Evolutionary conservation across 2,888 invertebrate species (phyloP).

Genomic region (Caenorhabditis imperialis): DNA sequence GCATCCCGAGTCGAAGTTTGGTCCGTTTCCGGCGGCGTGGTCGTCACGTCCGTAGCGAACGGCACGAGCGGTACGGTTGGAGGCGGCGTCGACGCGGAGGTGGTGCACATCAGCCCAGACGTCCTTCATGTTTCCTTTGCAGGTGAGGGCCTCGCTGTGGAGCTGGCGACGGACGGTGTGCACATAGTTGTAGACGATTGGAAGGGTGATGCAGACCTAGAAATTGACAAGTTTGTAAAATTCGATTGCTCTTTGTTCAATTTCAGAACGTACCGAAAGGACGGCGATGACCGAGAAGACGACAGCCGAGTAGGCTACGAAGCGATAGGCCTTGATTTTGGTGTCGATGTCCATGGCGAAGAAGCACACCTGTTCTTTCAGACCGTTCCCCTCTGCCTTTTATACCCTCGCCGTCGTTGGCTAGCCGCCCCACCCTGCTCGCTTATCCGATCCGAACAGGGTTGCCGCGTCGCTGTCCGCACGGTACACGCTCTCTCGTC

Average conservation of each 20-base stretch:
- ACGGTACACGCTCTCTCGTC: conserved; percentile 15
- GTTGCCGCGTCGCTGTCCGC: conserved; percentile 22
- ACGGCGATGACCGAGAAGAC: conserved; percentile 63
- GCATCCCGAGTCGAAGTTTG: conserved; percentile 63
- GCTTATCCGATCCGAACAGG: conserved; percentile 58
- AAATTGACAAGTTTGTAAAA: not conserved
- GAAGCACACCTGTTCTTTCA: conserved; percentile 18
- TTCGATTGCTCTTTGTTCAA: too few relatives aligned
- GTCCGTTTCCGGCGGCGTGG: conserved; percentile 37
- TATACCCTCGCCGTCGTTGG: conserved; percentile 7
- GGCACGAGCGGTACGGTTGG: conserved; percentile 68
- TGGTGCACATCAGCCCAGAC: conserved; percentile 70
- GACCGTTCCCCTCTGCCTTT: not conserved
- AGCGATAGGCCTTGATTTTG: conserved; percentile 67
- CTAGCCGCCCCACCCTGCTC: conserved; percentile 35
- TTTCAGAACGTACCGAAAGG: conserved; percentile 38
- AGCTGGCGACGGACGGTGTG: conserved; percentile 62
- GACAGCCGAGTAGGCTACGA: conserved; percentile 70
- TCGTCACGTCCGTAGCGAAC: conserved; percentile 57
- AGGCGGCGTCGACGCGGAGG: conserved; percentile 58
- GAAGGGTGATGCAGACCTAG: conserved; percentile 63
- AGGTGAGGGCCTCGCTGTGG: conserved; percentile 62
- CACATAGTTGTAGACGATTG: conserved; percentile 69
- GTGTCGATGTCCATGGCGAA: conserved; percentile 58
- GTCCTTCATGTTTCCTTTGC: conserved; percentile 68